Conservation (phyloP, 2,888 invertebrate species). For the Ischnus inquisitorius region DNA sequence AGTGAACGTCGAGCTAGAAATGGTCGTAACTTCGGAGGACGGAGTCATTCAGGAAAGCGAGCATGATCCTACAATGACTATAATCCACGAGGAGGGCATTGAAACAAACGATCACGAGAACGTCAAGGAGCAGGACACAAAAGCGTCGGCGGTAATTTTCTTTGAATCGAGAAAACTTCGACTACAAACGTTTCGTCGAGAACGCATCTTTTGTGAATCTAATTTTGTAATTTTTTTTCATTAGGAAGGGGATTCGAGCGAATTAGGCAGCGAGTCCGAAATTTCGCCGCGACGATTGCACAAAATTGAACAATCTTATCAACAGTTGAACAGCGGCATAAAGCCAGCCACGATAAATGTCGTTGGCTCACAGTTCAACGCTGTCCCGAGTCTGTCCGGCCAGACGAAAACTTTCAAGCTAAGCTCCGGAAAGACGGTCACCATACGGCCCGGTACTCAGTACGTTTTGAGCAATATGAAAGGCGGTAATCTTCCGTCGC, state of each 20-base stretch:
- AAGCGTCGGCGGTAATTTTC: conserved; percentile 46
- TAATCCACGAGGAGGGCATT: conserved; percentile 45
- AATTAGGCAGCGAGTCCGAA: conserved; percentile 57
- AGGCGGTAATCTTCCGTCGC: conserved; percentile 72
- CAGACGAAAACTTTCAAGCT: conserved; percentile 77
- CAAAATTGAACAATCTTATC: conserved; percentile 37
- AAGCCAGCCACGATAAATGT: conserved; percentile 48
- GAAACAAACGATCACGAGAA: conserved; percentile 56
- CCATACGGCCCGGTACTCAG: conserved; percentile 77
- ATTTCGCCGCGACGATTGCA: conserved; percentile 43
- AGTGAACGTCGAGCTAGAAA: conserved; percentile 78
- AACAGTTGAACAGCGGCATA: conserved; percentile 10
- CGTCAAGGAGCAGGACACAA: conserved; percentile 37
- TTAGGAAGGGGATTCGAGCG: conserved; percentile 66
- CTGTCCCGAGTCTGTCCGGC: conserved; percentile 74
- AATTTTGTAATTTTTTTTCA: not conserved
- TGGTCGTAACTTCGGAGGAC: conserved; percentile 77
- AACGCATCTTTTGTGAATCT: not conserved
- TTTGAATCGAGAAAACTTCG: not conserved
- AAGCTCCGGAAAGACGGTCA: conserved; percentile 78
- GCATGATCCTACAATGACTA: conserved; percentile 60
- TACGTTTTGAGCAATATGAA: conserved; percentile 79
- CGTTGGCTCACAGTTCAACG: conserved; percentile 71
- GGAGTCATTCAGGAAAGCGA: conserved; percentile 47
- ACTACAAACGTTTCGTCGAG: not conserved